A percentile compares a stretch with the other conserved stretches of the same genome.
These are phyloP conservation scores for Chymomyza costata DNA, from an alignment of 1,140 invertebrate species.

Conservation along the genomic window DNA sequence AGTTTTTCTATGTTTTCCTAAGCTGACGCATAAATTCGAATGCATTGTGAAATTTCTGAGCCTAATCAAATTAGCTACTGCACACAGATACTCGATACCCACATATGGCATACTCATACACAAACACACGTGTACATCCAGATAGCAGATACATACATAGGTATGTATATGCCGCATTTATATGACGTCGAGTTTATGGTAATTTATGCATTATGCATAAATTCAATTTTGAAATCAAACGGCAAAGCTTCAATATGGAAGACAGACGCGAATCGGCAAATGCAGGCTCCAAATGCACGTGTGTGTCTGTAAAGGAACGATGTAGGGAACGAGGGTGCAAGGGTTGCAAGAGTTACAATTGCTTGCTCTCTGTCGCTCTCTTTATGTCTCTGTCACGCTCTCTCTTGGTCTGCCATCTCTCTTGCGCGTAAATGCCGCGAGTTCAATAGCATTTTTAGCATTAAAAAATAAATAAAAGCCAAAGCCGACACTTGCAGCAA, in stretches of 20 bases:
- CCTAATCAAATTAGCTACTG: slow-evolving; percentile 37
- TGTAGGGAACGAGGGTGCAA: background rate
- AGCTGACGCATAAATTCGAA: slow-evolving; percentile 15
- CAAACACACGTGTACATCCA: too few species aligned
- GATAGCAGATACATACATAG: too few species aligned
- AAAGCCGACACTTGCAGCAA: slow-evolving; percentile 48
- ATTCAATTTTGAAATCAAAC: slow-evolving; percentile 29
- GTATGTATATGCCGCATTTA: too few species aligned
- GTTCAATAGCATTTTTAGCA: slow-evolving; percentile 68
- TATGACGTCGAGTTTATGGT: slow-evolving; percentile 19
- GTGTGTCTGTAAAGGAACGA: background rate
- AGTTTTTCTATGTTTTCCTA: slow-evolving; percentile 18
- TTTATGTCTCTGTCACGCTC: too few species aligned
- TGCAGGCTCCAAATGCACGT: background rate
- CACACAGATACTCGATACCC: too few species aligned
- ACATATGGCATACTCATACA: too few species aligned
- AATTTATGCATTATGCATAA: slow-evolving; percentile 40
- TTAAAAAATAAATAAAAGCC: slow-evolving; percentile 71
- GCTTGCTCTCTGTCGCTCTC: too few species aligned
- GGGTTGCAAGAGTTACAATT: too few species aligned
- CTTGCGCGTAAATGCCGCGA: slow-evolving; percentile 35
- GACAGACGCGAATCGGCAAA: too few species aligned
- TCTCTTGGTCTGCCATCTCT: too few species aligned
- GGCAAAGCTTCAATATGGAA: slow-evolving; percentile 8
- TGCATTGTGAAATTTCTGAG: background rate